Base-by-base conservation (phyloP, 2,113 vertebrate species). In the Phodopus roborovskii region DNA sequence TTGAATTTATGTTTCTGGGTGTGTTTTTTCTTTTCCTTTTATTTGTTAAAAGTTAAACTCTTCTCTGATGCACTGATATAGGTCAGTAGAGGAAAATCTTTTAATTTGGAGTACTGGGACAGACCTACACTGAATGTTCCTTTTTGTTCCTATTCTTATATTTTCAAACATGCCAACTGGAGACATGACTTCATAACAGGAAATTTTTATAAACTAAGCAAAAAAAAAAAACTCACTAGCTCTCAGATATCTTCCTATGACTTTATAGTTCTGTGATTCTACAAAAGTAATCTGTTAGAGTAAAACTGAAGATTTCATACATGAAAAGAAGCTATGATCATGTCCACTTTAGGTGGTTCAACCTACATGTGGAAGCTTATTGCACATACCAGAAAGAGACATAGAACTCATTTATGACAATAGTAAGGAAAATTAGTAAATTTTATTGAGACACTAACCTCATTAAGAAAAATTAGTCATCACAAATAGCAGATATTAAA, bases 81-180 rank as follows among this genome's bases (percentile, higher is more conserved):
- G 53, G 53, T 88, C 10, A 33, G 60, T 86, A 78, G 36, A 13
- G 81, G 8, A 48, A 70, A 1, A 39, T 26, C 22, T 3, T 15
- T 58, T 92, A 84, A 97, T 92, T 96, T 94, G 92, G 90, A 94
- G 81, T 95, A 87, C 94, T 87, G 75, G 74, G 56, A 86, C 94
- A 82, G 48, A 91, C 89, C 92, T 96, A 28, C 42, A 88, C 93
- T 88, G 71, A 88, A 93, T 68, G 28, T 0, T 5, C 62, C 9
- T 50, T 86, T 68, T 58, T 79, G 1, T 75, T 36, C 13, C 26
- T 50, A 7, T 64, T 62, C 85, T 39, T 26, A 45, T 88, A 7
- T 48, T 73, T 79, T 45, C 45, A 48, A 39, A 50, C 20, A 24
- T 78, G n/a, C 42, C 30, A 58, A n/a, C 0, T 42, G 24, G 13